Evolutionary conservation across 2,797 vertebrate genomes (phyloP), one percentile per base, ranked within the genome.

Genomic region (Notolabrus celidotus): DNA sequence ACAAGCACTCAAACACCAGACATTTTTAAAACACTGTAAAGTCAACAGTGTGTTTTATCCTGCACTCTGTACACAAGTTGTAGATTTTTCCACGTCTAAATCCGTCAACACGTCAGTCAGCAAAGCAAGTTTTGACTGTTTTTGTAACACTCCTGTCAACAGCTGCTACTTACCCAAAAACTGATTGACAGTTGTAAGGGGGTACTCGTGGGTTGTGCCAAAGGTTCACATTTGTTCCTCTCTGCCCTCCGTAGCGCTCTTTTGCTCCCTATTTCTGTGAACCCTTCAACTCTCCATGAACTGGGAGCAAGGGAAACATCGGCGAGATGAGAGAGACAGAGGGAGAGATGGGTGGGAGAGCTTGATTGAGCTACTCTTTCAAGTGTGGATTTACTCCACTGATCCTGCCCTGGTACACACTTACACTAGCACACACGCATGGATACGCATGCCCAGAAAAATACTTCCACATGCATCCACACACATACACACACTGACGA

Each of bases 371-470:
- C 85, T 79, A 72, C 80, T 88, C 90, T 94, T 93, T 93, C 88
- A 94, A 92, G 91, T 93, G 85, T 83, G 90, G 93, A 91, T 93
- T 93, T 92, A 91, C 83, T 85, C 69, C 25, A 55, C 90, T 92
- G 89, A 91, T 89, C 90, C 84, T 53, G 42, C 58, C 33, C 74
- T 69, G 23, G 49, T 75, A 47, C 50, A 56, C 64, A 56, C 74
- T 51, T 53, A n/a, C 25, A 45, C 47, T 22, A 29, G 34, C 71
- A 27, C 49, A 25, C 51, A 34, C 63, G 69, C 68, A 50, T 3
- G 10, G 12, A 57, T 38, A 51, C 8, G 7, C 55, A 67, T 52
- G 59, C 75, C 29, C 52, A 63, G 45, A 72, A 75, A 72, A 73
- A 77, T 34, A 23, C 46, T 47, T 74, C 33, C 39, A 70, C 45